A percentile compares a stretch with the other conserved stretches of the same genome.
Conservation (phyloP, 2,888 invertebrate species). For the Ferrisia virgata region DNA sequence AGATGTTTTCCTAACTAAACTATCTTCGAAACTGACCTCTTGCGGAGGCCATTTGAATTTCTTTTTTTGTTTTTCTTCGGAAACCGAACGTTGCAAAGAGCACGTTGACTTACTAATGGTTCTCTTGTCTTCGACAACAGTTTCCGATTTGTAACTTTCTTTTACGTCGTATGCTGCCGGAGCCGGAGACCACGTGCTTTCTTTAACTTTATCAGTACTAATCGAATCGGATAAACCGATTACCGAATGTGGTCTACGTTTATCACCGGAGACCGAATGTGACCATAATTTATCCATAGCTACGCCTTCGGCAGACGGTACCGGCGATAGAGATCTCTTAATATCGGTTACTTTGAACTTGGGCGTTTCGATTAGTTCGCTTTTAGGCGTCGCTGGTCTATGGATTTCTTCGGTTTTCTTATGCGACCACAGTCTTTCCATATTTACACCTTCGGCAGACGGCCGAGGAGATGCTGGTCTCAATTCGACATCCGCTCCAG, state of each 20-base stretch:
- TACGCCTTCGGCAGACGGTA: slow-evolving; percentile 53
- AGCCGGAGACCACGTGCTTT: not conserved
- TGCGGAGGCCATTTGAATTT: slow-evolving; percentile 41
- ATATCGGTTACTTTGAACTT: slow-evolving; percentile 27
- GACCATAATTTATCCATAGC: slow-evolving; percentile 54
- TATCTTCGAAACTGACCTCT: slow-evolving; percentile 36
- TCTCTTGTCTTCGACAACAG: not conserved
- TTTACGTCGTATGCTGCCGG: not conserved
- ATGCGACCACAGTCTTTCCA: slow-evolving; percentile 66
- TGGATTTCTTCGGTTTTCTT: slow-evolving; percentile 47
- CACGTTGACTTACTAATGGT: not conserved
- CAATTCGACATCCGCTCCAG: slow-evolving; percentile 52
- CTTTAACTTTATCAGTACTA: not conserved
- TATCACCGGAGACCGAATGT: slow-evolving; percentile 48
- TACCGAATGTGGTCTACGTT: slow-evolving; percentile 39
- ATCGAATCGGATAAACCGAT: not conserved
- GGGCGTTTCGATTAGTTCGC: not conserved
- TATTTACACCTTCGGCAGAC: slow-evolving; percentile 63
- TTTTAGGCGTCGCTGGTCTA: slow-evolving; percentile 25
- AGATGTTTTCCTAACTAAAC: slow-evolving; percentile 24
- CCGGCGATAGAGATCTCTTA: slow-evolving; percentile 50
- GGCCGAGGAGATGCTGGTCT: slow-evolving; percentile 58
- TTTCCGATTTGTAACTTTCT: not conserved
- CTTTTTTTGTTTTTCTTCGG: not conserved
- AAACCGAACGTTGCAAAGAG: not conserved